These are phyloP conservation scores for Ridgeia piscesae DNA, from an alignment of 1,140 invertebrate genomes.

Conservation along the genomic window DNA sequence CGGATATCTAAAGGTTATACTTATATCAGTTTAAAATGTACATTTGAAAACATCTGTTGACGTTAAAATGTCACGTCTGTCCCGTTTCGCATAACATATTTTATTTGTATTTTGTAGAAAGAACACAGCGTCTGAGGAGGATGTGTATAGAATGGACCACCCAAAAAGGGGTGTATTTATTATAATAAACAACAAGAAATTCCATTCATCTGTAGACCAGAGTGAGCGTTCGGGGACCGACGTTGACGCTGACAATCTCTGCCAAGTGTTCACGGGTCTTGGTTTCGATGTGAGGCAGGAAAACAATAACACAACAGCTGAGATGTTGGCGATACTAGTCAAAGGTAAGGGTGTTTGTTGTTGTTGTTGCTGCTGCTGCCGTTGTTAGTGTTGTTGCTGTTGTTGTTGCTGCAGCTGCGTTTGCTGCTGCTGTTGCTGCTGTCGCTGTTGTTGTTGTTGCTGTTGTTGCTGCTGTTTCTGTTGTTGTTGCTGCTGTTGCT, in stretches of 20 bases:
- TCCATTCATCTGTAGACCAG: slow-evolving; percentile 60
- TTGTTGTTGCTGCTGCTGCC: neutral
- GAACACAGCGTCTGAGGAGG: neutral
- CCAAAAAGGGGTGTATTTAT: slow-evolving; percentile 77
- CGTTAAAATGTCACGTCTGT: too few relatives aligned
- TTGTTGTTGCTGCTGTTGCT: too few relatives aligned
- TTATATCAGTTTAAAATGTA: neutral
- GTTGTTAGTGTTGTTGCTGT: too few relatives aligned
- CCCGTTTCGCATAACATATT: too few relatives aligned
- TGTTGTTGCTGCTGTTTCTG: too few relatives aligned
- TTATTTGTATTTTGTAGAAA: neutral
- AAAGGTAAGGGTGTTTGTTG: neutral
- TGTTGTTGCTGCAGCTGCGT: too few relatives aligned
- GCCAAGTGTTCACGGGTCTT: slow-evolving; percentile 63
- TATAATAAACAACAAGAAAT: slow-evolving; percentile 86
- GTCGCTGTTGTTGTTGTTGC: too few relatives aligned
- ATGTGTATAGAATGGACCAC: slow-evolving; percentile 83
- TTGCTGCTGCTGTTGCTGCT: too few relatives aligned
- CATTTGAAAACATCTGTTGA: neutral
- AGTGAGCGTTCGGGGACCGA: slow-evolving; percentile 73
- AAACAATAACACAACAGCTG: neutral
- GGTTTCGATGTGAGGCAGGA: slow-evolving; percentile 70
- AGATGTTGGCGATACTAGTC: neutral
- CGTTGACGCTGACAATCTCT: slow-evolving; percentile 60
- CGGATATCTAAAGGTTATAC: too few relatives aligned